A percentile compares a stretch with the other conserved stretches of the same genome.
Conservation (phyloP, 2,113 vertebrate genomes). For the Otis tarda region DNA sequence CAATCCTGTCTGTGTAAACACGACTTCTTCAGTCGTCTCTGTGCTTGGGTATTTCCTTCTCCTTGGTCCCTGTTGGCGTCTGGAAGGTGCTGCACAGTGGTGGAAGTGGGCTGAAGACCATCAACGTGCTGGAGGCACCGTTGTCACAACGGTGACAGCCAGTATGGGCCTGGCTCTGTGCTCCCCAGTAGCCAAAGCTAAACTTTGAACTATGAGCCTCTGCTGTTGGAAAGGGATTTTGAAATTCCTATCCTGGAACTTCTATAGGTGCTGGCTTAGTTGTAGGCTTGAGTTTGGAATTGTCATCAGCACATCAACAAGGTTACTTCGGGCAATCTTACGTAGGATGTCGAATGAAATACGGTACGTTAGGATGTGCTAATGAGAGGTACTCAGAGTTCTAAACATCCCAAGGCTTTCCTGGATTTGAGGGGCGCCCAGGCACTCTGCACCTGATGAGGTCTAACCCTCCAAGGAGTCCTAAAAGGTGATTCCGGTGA, state of each 20-base stretch:
- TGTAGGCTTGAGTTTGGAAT: not conserved
- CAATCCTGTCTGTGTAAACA: not conserved
- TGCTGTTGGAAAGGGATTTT: not conserved
- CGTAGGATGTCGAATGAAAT: not conserved
- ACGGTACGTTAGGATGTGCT: rapidly evolving
- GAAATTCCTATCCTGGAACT: not conserved
- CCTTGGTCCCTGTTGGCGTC: rapidly evolving
- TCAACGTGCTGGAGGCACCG: rapidly evolving
- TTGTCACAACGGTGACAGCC: too few relatives aligned
- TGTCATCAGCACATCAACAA: rapidly evolving
- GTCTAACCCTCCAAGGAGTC: not conserved
- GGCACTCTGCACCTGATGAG: not conserved
- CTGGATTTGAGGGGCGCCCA: not conserved
- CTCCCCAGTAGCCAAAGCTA: not conserved
- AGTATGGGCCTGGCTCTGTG: not conserved
- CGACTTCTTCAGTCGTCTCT: not conserved
- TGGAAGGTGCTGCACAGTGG: rapidly evolving
- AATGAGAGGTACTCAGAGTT: not conserved
- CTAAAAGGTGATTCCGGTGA: not conserved
- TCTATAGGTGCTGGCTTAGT: rapidly evolving
- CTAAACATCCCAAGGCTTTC: not conserved
- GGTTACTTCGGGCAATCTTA: not conserved
- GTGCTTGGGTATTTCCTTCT: not conserved
- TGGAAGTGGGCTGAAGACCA: not conserved
- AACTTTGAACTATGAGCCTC: not conserved